A percentile compares a stretch with the other conserved stretches of the same genome.
phyloP scores from a whole-genome alignment of 2,113 vertebrate genomes.

The Oplegnathus fasciatus region DNA sequence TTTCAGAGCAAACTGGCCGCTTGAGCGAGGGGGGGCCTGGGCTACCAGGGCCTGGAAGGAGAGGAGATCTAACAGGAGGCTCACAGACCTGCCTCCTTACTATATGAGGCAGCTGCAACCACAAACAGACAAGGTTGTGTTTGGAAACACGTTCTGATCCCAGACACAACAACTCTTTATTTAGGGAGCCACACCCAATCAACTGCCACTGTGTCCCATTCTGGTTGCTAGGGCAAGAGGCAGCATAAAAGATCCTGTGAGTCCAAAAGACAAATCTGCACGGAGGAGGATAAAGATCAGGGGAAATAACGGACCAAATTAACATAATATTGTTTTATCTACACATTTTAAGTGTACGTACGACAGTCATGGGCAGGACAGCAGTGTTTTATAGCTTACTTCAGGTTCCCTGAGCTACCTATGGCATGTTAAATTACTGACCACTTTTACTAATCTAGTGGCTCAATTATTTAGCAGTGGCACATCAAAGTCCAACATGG shows the following conservation, averaged over 20 bases:
- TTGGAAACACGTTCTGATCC: conserved; percentile 71
- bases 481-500: background rate
- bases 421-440: background rate
- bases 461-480: background rate
- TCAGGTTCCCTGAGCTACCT: background rate
- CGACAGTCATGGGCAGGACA: too few species aligned
- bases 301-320: background rate
- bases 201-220: conserved; percentile 66
- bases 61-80: conserved; percentile 38
- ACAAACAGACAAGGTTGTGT: conserved; percentile 79
- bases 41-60: conserved; percentile 55
- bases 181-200: conserved; percentile 77
- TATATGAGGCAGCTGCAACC: conserved; percentile 70
- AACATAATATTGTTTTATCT: background rate
- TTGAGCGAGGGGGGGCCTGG: conserved; percentile 3
- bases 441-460: background rate
- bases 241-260: conserved; percentile 45
- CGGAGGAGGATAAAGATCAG: background rate
- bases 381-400: background rate
- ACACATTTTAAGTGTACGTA: background rate
- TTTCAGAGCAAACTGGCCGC: background rate
- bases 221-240: conserved; percentile 58
- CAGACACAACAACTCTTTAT: conserved; percentile 83
- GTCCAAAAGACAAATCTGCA: conserved; percentile 15
- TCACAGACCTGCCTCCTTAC: conserved; percentile 57